phyloP scores from a whole-genome alignment of 2,797 vertebrate species.

The Phalloptychus januarius region DNA sequence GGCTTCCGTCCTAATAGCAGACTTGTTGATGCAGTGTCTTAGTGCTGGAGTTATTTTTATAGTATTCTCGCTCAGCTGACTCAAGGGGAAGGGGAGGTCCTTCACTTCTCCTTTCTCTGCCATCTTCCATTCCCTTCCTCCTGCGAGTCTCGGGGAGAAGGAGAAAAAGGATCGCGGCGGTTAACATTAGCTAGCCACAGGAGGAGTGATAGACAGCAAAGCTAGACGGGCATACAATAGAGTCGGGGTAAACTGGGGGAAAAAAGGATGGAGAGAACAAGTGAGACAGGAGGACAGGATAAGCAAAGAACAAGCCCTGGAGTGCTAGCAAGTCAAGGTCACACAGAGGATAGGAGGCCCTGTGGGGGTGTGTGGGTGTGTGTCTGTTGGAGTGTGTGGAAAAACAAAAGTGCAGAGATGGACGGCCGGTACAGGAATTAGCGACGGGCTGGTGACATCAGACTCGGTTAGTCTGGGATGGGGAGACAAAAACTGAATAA shows the following conservation, averaged over 20 bases:
- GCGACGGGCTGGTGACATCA: conserved; percentile 54
- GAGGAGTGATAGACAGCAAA: conserved; percentile 60
- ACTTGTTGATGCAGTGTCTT: conserved; percentile 62
- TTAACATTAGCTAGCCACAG: conserved; percentile 52
- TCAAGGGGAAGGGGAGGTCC: conserved; percentile 48
- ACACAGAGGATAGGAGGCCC: conserved; percentile 76
- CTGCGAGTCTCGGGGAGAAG: conserved; percentile 40
- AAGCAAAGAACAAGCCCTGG: conserved; percentile 72
- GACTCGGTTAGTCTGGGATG: conserved; percentile 58
- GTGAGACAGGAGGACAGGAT: conserved; percentile 58
- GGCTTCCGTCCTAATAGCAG: conserved; percentile 10
- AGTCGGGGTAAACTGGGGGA: conserved; percentile 43
- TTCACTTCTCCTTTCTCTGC: conserved; percentile 57
- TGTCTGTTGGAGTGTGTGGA: conserved; percentile 26
- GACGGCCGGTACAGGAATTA: conserved; percentile 58
- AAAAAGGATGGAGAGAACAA: conserved; percentile 62
- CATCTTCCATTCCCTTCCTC: conserved; percentile 64
- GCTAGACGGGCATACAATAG: conserved; percentile 55
- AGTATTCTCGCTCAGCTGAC: conserved; percentile 55
- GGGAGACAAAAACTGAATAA: conserved; percentile 22
- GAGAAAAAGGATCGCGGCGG: conserved; percentile 31
- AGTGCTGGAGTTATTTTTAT: conserved; percentile 62
- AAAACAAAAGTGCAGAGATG: conserved; percentile 43
- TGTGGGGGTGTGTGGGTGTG: conserved; percentile 38
- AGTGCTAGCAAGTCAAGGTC: conserved; percentile 81